phyloP scores from a whole-genome alignment of 2,113 vertebrate genomes.

The Polypterus bichir region DNA sequence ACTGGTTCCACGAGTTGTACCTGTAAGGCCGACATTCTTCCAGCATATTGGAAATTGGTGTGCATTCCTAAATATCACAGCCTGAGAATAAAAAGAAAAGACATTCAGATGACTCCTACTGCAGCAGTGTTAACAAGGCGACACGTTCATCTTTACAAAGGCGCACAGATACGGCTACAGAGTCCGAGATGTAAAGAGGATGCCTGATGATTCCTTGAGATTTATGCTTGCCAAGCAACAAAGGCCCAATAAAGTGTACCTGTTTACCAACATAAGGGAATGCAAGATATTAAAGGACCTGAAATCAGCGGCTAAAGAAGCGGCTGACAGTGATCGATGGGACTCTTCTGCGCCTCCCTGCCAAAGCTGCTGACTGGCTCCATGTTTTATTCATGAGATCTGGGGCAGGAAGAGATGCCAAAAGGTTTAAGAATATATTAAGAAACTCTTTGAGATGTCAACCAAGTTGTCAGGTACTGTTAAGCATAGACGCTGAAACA shows the following conservation, averaged over 20 bases:
- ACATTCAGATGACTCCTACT: too few species aligned
- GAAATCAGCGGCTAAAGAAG: conserved; percentile 52
- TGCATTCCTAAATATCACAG: too few species aligned
- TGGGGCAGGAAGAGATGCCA: conserved; percentile 61
- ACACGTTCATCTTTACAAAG: too few species aligned
- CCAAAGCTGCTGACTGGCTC: conserved; percentile 73
- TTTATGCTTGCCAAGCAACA: conserved; percentile 34
- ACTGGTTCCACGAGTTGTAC: too few species aligned
- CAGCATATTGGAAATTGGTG: too few species aligned
- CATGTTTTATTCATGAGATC: conserved; percentile 80
- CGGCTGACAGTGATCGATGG: conserved; percentile 73
- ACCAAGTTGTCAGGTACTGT: conserved; percentile 59
- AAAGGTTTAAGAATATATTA: conserved; percentile 82
- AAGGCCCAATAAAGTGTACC: conserved; percentile 30
- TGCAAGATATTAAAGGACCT: conserved; percentile 49
- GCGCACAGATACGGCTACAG: too few species aligned
- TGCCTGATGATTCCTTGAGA: conserved; percentile 33
- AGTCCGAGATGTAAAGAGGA: conserved; percentile 5
- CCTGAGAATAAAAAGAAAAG: too few species aligned
- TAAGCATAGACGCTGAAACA: conserved; percentile 53
- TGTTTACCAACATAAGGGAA: conserved; percentile 55
- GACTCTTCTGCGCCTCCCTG: conserved; percentile 55
- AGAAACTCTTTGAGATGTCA: conserved; percentile 65
- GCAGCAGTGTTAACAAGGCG: too few species aligned
- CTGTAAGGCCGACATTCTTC: too few species aligned